A percentile compares a stretch with the other conserved stretches of the same genome.
Evolutionary conservation across 2,888 invertebrate genomes (phyloP).

Genomic region (Melieria crassipennis): DNA sequence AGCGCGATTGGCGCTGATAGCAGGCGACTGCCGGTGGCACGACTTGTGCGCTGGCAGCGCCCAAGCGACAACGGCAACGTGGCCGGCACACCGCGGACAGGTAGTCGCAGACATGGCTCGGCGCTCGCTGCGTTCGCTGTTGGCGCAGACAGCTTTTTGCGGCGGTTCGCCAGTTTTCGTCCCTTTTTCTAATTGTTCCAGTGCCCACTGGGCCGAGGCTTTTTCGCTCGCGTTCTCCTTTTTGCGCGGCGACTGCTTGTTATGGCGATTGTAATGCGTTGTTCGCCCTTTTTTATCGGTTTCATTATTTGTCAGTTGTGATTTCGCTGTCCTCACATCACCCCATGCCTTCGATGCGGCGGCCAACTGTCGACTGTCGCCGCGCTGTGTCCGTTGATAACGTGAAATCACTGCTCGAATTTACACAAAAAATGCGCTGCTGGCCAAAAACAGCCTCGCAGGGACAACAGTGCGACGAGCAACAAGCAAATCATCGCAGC

Average conservation of each 20-base stretch:
- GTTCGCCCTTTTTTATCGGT: conserved; percentile 10
- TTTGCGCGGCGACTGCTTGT: background rate
- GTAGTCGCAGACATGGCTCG: conserved; percentile 8
- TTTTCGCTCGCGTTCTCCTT: background rate
- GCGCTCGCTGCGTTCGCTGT: conserved; percentile 24
- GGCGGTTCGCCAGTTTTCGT: background rate
- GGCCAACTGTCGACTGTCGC: conserved; percentile 6
- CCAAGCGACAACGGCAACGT: background rate
- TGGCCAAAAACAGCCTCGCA: background rate
- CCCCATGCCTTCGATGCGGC: background rate
- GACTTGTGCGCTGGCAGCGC: conserved; percentile 8
- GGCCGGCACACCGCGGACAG: background rate
- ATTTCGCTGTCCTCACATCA: conserved; percentile 27
- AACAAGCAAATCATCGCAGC: conserved; percentile 6
- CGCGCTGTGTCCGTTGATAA: conserved; percentile 15
- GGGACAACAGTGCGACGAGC: background rate
- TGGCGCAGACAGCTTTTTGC: conserved; percentile 9
- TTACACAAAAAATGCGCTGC: conserved; percentile 5
- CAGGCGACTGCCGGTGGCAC: conserved; percentile 7
- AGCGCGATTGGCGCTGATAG: background rate
- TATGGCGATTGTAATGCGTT: background rate
- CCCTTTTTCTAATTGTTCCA: background rate
- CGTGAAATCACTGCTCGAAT: conserved; percentile 23
- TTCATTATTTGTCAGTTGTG: conserved; percentile 31
- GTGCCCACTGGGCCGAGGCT: too few species aligned